Conservation (phyloP, 2,113 vertebrate genomes). For the Agapornis roseicollis region DNA sequence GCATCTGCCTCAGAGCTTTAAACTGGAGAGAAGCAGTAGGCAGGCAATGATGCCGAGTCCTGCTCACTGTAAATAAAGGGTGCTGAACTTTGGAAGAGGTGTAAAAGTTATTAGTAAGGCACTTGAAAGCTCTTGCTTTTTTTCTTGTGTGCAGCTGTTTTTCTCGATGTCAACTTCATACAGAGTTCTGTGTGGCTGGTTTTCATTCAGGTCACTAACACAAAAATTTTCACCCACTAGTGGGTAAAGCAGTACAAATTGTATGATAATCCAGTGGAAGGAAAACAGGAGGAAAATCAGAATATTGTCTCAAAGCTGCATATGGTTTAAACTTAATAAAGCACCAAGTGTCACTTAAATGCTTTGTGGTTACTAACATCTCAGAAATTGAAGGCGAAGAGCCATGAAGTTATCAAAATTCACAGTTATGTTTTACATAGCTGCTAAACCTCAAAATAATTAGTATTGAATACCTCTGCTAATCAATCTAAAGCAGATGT, state of each 20-base stretch:
- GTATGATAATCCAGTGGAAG: not conserved
- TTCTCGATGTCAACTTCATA: not conserved
- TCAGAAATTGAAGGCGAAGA: not conserved
- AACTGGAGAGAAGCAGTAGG: not conserved
- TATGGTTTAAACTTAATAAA: not conserved
- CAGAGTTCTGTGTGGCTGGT: not conserved
- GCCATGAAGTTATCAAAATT: not conserved
- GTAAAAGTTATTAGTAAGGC: not conserved
- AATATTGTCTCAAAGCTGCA: not conserved
- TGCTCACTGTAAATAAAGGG: not conserved
- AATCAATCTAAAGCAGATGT: conserved; percentile 1
- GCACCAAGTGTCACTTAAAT: not conserved
- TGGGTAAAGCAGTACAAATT: not conserved
- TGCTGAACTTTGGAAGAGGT: not conserved
- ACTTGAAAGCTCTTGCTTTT: not conserved
- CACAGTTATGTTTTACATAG: not conserved
- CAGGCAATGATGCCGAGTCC: not conserved
- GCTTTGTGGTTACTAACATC: not conserved
- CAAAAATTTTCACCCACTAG: not conserved
- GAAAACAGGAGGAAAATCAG: not conserved
- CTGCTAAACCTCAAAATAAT: conserved; percentile 19
- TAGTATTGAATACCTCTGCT: not conserved
- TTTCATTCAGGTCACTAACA: not conserved
- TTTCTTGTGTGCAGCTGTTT: not conserved
- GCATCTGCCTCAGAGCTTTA: not conserved